Conservation (phyloP, 92 coral and sea anemone genomes). For the Isaurus tuberculatus region DNA sequence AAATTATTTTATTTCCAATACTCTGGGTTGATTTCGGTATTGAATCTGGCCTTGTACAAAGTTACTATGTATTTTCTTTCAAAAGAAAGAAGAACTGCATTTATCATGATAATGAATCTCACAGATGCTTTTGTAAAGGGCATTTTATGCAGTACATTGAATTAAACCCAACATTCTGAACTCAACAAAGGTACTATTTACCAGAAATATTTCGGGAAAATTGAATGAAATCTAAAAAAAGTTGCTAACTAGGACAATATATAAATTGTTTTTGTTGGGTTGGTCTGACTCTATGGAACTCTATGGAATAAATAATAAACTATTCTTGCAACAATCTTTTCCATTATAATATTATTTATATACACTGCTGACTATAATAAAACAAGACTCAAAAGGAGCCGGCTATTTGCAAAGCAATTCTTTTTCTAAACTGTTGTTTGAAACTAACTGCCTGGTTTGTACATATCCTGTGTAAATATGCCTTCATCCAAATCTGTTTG, state of each 20-base stretch:
- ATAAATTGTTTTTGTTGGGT: not conserved
- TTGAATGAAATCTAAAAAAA: not conserved
- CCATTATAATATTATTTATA: no score
- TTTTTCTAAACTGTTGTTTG: not conserved
- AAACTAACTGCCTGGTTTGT: conserved; percentile 9
- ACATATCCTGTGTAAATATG: not conserved
- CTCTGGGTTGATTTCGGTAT: no score
- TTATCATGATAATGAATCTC: no score
- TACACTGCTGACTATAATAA: not conserved
- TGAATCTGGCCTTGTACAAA: no score
- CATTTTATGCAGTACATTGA: no score
- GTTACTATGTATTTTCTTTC: no score
- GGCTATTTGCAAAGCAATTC: not conserved
- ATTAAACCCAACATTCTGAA: no score
- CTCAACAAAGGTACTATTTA: not conserved
- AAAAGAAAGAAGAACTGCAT: no score
- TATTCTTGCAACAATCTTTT: not conserved
- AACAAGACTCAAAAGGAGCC: conserved; percentile 4
- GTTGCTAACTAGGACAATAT: no score
- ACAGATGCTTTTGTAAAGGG: no score
- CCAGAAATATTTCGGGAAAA: not conserved
- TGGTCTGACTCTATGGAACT: not conserved
- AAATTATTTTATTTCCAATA: no score
- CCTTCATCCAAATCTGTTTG: not conserved
- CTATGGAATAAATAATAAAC: not conserved